Base-by-base conservation (phyloP, 1,140 invertebrate genomes). In the Octopus bimaculoides region DNA sequence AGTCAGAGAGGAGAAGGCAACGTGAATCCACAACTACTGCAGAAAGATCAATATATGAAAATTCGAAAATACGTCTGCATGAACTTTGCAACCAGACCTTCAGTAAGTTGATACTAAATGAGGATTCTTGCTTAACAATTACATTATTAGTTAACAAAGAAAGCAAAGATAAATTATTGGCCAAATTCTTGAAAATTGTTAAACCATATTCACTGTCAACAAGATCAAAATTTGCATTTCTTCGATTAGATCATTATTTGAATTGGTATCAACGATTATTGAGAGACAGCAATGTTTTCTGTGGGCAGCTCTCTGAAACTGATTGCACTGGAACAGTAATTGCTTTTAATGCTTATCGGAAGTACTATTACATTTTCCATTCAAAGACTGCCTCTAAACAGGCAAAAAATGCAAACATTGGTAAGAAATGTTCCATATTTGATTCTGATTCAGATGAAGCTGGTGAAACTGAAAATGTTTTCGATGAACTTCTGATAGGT, bases 341-440 rank as follows among this genome's bases (percentile, higher is more conserved):
- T 41, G 95, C 97, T 2, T 90, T 99, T 56, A 99, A 99, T 91
- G 97, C 97, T 6, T 95, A 97, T 89, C 92, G 97, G 76, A 97
- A 97, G 90, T 99, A 99, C 90, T 99, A 98, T 91, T 98, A 96
- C 88, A 97, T 99, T 91, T 99, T 98, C 91, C 97, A 99, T 91
- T 96, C 97, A 55, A 98, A 97, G 89, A 81, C 81, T 26, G 84
- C 83, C 5, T 78, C 84, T 56, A 81, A 80, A 74, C 84, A 80
- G 79, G 81, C 86, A 8, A 4, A 71, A 20, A 14, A 71, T 14
- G 66, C 26, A 6, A 71, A 71, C 66, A n/a, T 14, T 71, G 66
- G 66, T 6, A 14, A 71, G 5, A 20, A 20, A 20, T 14, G 26
- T 14, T 14, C 17, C 6, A 14, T 71, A n/a, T 71, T 71, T 71